phyloP scores from a whole-genome alignment of 2,113 vertebrate species.

The Empidonax traillii region DNA sequence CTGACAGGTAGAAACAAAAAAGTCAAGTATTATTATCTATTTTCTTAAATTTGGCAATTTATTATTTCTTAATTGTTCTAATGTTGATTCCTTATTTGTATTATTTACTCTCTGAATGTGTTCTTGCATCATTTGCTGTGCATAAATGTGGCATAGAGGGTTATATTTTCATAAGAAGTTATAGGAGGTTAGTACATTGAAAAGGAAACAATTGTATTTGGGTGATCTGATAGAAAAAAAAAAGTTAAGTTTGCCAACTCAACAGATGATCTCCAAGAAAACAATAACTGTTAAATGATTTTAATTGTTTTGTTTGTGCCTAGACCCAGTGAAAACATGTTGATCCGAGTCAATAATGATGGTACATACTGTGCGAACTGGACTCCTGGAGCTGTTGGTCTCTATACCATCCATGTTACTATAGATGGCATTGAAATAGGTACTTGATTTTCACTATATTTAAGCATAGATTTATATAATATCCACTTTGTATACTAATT shows the following conservation, averaged over 20 bases:
- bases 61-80: neutral
- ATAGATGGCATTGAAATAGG: constrained; percentile 99
- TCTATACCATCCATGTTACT: constrained; percentile 97
- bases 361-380: constrained; percentile 98
- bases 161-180: neutral
- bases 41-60: neutral
- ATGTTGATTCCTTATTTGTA: neutral
- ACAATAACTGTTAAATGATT: neutral
- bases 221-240: neutral
- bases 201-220: neutral
- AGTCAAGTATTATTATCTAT: neutral
- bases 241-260: neutral
- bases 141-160: neutral
- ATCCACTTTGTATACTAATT: neutral
- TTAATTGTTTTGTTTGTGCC: constrained; percentile 7
- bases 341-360: constrained; percentile 97
- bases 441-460: constrained; percentile 54
- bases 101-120: neutral
- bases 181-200: neutral
- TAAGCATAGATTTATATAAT: neutral
- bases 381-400: constrained; percentile 97
- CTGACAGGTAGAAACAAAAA: neutral
- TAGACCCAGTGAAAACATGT: constrained; percentile 99
- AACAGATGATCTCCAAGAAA: neutral
- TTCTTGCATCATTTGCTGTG: neutral